Evolutionary conservation across 2,797 vertebrate genomes (phyloP).

Genomic region (Xiphophorus birchmanni): DNA sequence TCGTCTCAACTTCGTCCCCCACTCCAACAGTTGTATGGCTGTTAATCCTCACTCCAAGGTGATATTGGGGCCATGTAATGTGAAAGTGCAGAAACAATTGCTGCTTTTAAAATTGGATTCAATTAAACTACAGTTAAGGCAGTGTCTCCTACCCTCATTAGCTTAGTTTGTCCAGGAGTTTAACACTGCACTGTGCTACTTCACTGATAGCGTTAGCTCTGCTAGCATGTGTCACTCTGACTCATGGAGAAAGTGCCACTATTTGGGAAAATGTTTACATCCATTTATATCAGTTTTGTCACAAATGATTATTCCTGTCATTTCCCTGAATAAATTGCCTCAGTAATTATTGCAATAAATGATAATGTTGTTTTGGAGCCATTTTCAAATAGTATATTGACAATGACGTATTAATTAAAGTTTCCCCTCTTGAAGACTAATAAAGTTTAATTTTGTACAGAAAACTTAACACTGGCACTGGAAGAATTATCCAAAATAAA

Average conservation of each 20-base stretch:
- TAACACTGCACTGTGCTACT: too few species aligned
- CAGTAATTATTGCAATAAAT: too few species aligned
- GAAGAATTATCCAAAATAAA: too few species aligned
- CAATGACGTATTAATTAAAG: too few species aligned
- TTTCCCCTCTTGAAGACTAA: too few species aligned
- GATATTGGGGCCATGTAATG: neutral
- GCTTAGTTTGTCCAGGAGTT: too few species aligned
- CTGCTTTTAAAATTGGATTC: neutral
- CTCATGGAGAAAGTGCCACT: neutral
- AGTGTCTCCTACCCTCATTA: neutral
- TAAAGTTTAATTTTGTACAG: too few species aligned
- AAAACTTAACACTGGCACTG: too few species aligned
- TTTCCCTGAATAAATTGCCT: neutral
- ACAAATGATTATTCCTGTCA: neutral
- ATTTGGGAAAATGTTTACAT: neutral
- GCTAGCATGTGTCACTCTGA: too few species aligned
- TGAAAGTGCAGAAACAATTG: neutral
- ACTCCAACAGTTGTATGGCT: conserved; percentile 21
- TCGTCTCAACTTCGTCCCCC: conserved; percentile 40
- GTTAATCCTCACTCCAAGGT: conserved; percentile 7
- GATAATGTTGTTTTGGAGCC: too few species aligned
- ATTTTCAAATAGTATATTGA: too few species aligned
- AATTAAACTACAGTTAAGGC: neutral
- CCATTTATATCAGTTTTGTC: neutral
- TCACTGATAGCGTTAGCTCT: too few species aligned